Evolutionary conservation across 2,888 invertebrate genomes (phyloP).

Genomic region (Chloromyia formosa): DNA sequence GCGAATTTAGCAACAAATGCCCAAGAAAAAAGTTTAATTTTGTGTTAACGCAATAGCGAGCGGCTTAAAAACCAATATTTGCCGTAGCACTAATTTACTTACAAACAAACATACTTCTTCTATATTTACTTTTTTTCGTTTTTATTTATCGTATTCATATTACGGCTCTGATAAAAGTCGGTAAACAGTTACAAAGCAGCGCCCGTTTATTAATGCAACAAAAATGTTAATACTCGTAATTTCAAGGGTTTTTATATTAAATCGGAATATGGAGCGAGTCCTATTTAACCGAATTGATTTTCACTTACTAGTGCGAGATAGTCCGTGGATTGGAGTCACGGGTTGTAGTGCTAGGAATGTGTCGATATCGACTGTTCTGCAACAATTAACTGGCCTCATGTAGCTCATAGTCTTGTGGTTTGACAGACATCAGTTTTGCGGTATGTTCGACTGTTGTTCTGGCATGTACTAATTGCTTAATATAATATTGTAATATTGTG

Average conservation of each 20-base stretch:
- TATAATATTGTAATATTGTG: not conserved
- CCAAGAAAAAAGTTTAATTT: slow-evolving; percentile 9
- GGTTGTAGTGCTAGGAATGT: not conserved
- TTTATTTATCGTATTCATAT: not conserved
- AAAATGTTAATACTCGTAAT: not conserved
- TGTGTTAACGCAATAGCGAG: slow-evolving; percentile 1
- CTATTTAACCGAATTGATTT: not conserved
- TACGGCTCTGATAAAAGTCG: not conserved
- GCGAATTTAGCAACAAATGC: slow-evolving; percentile 26
- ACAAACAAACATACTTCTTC: too few species aligned
- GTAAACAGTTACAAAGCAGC: not conserved
- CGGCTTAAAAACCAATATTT: slow-evolving; percentile 35
- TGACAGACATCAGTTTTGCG: not conserved
- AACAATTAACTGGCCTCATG: slow-evolving; percentile 8
- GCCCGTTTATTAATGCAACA: slow-evolving; percentile 17
- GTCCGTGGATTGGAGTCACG: too few species aligned
- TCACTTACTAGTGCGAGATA: too few species aligned
- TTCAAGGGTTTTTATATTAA: not conserved
- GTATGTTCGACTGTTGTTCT: not conserved
- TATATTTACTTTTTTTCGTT: slow-evolving; percentile 22
- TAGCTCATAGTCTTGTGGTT: too few species aligned
- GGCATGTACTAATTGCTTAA: slow-evolving; percentile 7
- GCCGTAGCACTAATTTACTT: slow-evolving; percentile 14
- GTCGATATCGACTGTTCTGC: slow-evolving; percentile 2
- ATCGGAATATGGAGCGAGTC: not conserved